Base-by-base conservation (phyloP, 2,888 invertebrate species). In the Phalera bucephala region DNA sequence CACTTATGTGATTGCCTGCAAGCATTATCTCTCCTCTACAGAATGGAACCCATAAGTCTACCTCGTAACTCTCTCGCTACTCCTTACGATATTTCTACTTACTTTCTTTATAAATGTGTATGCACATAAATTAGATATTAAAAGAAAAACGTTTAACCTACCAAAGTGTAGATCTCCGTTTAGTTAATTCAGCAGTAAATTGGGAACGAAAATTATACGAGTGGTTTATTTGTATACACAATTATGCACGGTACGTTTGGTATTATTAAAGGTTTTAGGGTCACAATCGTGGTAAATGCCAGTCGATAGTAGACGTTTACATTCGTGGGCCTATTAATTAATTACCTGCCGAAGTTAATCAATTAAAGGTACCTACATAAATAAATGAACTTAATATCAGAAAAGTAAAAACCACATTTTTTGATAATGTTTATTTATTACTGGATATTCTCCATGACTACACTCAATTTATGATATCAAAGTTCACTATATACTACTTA, bases 1-100 rank as follows among this genome's bases (percentile, higher is more conserved):
- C 88, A 88, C 88, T 89, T 89, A 87, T 89, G 87, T 83, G 88
- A 89, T 88, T 89, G 88, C 87, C 83, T 87, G 85, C 83, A 82
- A 85, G 81, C 84, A 87, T 89, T 89, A 88, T 87, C 87, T 88
- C 79, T 85, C 71, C 69, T 81, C 72, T 67, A 71, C 75, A 74
- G 87, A 87, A 88, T 87, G 80, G 81, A 79, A 80, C 75, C 84
- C 80, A 85, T 89, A 87, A 84, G 86, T 88, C 82, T 86, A 82
- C 80, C 81, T 81, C 83, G 86, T 86, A 88, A 84, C 81, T 85
- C 81, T 79, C 78, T 65, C 64, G 72, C 54, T 71, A 64, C 80
- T 81, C 70, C 81, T 79, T 73, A 83, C 81, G 76, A 79, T 82
- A 82, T 80, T 76, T 74, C 67, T 75, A 74, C 65, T 67, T 74